Percentiles rank a stretch among this genome's conserved stretches.
Conservation (phyloP, 2,797 vertebrate genomes). For the Gymnocypris eckloni region DNA sequence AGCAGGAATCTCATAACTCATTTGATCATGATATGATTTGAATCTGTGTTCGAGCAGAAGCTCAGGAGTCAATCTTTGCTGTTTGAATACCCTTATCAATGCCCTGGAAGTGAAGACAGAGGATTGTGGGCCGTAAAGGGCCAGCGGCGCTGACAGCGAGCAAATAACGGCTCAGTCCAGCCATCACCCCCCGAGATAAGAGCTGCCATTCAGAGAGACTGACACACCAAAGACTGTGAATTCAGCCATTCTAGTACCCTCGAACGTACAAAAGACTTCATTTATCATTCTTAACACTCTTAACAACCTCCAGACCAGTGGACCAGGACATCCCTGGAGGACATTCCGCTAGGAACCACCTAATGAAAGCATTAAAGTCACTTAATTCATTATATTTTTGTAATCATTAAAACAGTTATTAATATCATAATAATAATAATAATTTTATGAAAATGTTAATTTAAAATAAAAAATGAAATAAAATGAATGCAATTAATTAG, state of each 20-base stretch:
- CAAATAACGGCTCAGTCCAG: constrained; percentile 65
- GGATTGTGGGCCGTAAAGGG: constrained; percentile 39
- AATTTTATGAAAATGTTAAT: not conserved
- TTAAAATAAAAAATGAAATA: not conserved
- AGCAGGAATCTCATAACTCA: constrained; percentile 19
- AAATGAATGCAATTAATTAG: not conserved
- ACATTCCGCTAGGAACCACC: constrained; percentile 29
- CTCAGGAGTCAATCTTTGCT: constrained; percentile 40
- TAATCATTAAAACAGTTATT: not conserved
- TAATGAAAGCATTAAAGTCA: constrained; percentile 25
- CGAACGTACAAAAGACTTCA: constrained; percentile 57
- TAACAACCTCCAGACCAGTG: constrained; percentile 28
- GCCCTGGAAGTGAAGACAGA: constrained; percentile 49
- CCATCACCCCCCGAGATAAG: constrained; percentile 72
- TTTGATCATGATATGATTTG: constrained; percentile 46
- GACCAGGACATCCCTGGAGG: constrained; percentile 25
- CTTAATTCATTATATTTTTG: not conserved
- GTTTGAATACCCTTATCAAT: constrained; percentile 56
- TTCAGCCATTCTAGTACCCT: constrained; percentile 62
- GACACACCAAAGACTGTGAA: constrained; percentile 70
- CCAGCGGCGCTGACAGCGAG: constrained; percentile 52
- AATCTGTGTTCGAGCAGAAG: constrained; percentile 39
- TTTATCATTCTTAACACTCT: constrained; percentile 48
- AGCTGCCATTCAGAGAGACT: constrained; percentile 76
- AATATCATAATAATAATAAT: not conserved